These are phyloP conservation scores for Sinotaia quadrata DNA, from an alignment of 2,888 invertebrate genomes.

Conservation along the genomic window DNA sequence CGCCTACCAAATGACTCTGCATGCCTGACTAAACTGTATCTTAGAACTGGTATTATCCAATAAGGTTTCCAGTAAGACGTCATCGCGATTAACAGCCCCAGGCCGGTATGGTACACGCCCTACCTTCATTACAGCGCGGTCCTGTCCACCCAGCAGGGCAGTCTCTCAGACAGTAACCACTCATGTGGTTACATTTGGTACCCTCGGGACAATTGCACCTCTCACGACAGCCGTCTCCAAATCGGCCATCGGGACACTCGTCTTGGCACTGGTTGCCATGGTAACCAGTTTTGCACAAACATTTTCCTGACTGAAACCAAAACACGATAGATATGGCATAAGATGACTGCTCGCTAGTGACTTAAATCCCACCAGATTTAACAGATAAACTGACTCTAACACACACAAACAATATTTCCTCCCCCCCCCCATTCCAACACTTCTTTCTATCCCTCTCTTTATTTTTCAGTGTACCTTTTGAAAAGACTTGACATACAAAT, in stretches of 20 bases:
- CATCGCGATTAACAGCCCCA: neutral
- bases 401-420: too few species aligned
- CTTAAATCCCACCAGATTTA: too few species aligned
- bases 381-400: too few species aligned
- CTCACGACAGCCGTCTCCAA: constrained; percentile 62
- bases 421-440: too few species aligned
- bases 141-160: constrained; percentile 69
- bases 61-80: neutral
- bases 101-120: constrained; percentile 35
- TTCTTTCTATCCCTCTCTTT: too few species aligned
- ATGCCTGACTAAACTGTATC: too few species aligned
- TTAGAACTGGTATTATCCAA: too few species aligned
- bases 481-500: too few species aligned
- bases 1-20: too few species aligned
- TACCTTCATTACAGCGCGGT: constrained; percentile 65
- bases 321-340: too few species aligned
- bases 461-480: too few species aligned
- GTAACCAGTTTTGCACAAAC: constrained; percentile 76
- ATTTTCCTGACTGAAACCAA: constrained; percentile 80
- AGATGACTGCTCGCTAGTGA: too few species aligned
- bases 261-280: constrained; percentile 71
- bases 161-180: constrained; percentile 65
- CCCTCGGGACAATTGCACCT: constrained; percentile 61
- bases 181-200: constrained; percentile 64
- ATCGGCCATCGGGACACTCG: constrained; percentile 64